phyloP scores from a whole-genome alignment of 2,888 invertebrate genomes.

The Dromius quadrimaculatus region DNA sequence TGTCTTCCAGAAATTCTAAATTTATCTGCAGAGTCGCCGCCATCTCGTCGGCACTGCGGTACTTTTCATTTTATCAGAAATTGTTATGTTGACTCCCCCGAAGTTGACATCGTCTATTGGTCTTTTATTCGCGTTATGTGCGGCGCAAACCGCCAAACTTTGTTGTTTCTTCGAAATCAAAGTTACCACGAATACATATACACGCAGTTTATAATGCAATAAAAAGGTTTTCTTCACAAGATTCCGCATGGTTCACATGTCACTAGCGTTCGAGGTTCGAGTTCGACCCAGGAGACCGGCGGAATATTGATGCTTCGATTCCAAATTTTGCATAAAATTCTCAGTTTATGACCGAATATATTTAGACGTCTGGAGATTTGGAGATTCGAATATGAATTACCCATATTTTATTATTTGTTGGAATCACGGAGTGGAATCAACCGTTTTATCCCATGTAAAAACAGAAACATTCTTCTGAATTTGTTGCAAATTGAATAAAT shows the following conservation, averaged over 20 bases:
- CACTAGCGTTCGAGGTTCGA: background rate
- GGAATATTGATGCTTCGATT: constrained; percentile 4
- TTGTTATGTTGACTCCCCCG: constrained; percentile 50
- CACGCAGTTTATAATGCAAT: constrained; percentile 49
- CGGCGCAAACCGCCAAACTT: constrained; percentile 45
- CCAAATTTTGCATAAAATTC: constrained; percentile 47
- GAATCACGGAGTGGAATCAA: no score
- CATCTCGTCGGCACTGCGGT: constrained; percentile 32
- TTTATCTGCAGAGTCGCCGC: constrained; percentile 46
- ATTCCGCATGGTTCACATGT: no score
- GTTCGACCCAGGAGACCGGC: background rate
- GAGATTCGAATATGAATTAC: constrained; percentile 16
- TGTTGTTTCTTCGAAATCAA: constrained; percentile 51
- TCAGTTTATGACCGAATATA: constrained; percentile 33
- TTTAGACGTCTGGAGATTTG: constrained; percentile 14
- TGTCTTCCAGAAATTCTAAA: constrained; percentile 36
- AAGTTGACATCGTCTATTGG: constrained; percentile 45
- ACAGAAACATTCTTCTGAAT: no score
- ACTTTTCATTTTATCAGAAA: constrained; percentile 52
- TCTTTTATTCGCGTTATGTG: constrained; percentile 51
- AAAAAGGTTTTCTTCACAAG: constrained; percentile 35
- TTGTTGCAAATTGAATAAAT: no score
- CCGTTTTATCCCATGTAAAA: no score
- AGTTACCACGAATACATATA: constrained; percentile 47
- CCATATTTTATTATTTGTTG: constrained; percentile 8